A percentile compares a stretch with the other conserved stretches of the same genome.
Evolutionary conservation across 2,113 vertebrate species (phyloP).

Genomic region (Okapia johnstoni): DNA sequence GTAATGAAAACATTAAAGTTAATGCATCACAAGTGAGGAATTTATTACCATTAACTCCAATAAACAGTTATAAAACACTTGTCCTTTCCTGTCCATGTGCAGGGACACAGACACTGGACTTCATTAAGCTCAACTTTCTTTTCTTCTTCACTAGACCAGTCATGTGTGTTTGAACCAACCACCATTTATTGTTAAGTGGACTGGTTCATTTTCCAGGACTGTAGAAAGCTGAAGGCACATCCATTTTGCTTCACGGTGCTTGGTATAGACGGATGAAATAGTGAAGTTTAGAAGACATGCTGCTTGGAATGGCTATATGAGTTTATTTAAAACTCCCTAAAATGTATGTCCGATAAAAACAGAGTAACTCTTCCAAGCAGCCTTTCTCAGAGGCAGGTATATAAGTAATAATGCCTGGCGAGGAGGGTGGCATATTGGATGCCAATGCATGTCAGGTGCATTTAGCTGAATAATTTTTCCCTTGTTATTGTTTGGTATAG

Average conservation of each 20-base stretch:
- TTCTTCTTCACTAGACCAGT: conserved; percentile 69
- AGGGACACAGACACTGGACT: conserved; percentile 77
- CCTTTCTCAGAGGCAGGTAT: conserved; percentile 47
- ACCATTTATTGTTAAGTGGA: conserved; percentile 80
- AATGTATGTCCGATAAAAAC: conserved; percentile 70
- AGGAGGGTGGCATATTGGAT: conserved; percentile 54
- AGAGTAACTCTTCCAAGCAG: conserved; percentile 23
- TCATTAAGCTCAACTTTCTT: conserved; percentile 78
- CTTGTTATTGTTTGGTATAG: conserved; percentile 56
- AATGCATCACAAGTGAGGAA: conserved; percentile 82
- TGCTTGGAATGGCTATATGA: conserved; percentile 54
- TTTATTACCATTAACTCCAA: conserved; percentile 85
- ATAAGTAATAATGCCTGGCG: conserved; percentile 62
- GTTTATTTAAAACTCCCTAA: conserved; percentile 76
- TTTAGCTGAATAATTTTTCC: conserved; percentile 64
- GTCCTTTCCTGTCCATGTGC: conserved; percentile 83
- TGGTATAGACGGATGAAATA: conserved; percentile 74
- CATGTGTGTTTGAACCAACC: conserved; percentile 75
- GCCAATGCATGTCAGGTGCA: conserved; percentile 32
- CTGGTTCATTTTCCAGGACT: conserved; percentile 79
- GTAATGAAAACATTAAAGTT: conserved; percentile 82
- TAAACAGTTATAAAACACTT: conserved; percentile 81
- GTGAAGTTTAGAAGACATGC: conserved; percentile 70
- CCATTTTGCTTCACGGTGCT: conserved; percentile 75
- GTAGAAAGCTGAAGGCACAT: conserved; percentile 67